A percentile compares a stretch with the other conserved stretches of the same genome.
Conservation (phyloP, 1,140 invertebrate species). For the Hesperophylax magnus region DNA sequence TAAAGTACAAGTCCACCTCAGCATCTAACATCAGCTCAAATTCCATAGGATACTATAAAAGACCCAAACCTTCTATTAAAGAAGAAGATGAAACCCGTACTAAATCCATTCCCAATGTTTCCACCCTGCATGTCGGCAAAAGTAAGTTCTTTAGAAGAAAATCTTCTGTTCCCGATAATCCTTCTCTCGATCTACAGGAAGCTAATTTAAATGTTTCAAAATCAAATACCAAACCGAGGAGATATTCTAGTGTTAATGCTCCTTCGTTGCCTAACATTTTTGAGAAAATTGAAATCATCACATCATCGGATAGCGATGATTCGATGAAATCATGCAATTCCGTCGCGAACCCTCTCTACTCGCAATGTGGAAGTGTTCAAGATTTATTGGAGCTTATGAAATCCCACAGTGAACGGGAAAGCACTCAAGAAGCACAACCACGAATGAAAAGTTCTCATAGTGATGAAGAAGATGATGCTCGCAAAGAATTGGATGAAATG, state of each 20-base stretch:
- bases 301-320: slow-evolving; percentile 13
- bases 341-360: slow-evolving; percentile 41
- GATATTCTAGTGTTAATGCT: not conserved
- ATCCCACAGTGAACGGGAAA: not conserved
- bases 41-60: slow-evolving; percentile 31
- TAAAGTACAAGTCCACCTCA: slow-evolving; percentile 68
- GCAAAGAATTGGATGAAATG: not conserved
- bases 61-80: not conserved
- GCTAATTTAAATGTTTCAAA: not conserved
- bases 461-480: slow-evolving; percentile 5
- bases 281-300: slow-evolving; percentile 3
- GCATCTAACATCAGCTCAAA: slow-evolving; percentile 63
- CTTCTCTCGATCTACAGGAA: not conserved
- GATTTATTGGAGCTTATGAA: slow-evolving; percentile 17
- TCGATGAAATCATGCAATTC: slow-evolving; percentile 31
- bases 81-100: not conserved
- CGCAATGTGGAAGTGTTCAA: slow-evolving; percentile 10
- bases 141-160: slow-evolving; percentile 68
- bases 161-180: not conserved
- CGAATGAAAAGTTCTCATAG: not conserved
- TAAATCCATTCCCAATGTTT: slow-evolving; percentile 8
- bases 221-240: not conserved
- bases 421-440: too few species aligned
- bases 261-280: slow-evolving; percentile 33
- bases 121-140: slow-evolving; percentile 65